Evolutionary conservation across 1,140 invertebrate genomes (phyloP), one percentile per base, ranked within the genome.

Genomic region (Drosophila subpulchrella): DNA sequence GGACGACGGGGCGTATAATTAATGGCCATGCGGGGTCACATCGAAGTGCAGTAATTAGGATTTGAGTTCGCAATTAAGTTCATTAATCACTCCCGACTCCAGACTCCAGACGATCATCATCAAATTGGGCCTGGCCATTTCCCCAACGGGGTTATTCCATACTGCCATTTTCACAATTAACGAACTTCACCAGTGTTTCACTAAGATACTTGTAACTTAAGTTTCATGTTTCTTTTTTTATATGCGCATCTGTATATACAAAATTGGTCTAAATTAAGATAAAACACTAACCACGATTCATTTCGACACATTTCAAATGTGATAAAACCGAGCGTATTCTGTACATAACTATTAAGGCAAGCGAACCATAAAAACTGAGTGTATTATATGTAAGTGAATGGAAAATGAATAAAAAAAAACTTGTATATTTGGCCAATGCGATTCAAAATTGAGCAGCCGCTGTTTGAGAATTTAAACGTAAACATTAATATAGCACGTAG

Each of bases 51-150:
- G 82, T 89, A 88, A 88, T 88, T 89, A 74, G 81, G 80, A 86
- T 79, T 86, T 88, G 83, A 79, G 82, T 86, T 86, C 60, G 84
- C 73, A 79, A 79, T 86, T 83, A 83, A 88, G 84, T 88, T 65
- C 83, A 88, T 86, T 79, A 73, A 88, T 86, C 82, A 83, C 42
- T 53, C 30, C 44, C 24, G 59, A 30, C 38, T 27, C 27, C 27
- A 5, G 27, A 27, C 27, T 27, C 27, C 27, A 27, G 41, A 24
- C 15, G 41, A 59, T 42, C 13, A 53, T 63, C 50, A 50, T 61
- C 38, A 46, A 56, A 62, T 36, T 32, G 20, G 50, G 47, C 47
- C 27, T 11, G 30, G 36, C 42, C 17, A 13, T 13, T 46, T 6
- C 13, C 57, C 44, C 57, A 17, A 11, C 6, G 44, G 57, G 34